A percentile compares a stretch with the other conserved stretches of the same genome.
phyloP scores from a whole-genome alignment of 2,797 vertebrate genomes.

The Clamator glandarius region DNA sequence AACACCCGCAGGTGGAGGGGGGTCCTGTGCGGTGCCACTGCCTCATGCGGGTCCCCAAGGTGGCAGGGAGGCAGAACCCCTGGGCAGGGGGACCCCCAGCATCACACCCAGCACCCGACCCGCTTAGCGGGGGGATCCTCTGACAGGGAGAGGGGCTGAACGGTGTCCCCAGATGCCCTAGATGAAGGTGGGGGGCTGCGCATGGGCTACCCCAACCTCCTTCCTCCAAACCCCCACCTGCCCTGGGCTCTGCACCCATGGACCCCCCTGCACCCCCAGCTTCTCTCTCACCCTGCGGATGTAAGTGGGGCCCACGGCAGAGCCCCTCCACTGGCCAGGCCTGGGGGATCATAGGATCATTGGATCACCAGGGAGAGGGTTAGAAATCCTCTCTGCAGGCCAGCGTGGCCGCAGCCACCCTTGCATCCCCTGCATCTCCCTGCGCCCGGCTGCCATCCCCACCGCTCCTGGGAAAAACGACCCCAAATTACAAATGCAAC shows the following conservation, averaged over 20 bases:
- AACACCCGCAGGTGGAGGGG: neutral
- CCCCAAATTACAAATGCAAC: constrained; percentile 14
- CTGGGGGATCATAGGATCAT: neutral
- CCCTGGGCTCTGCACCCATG: neutral
- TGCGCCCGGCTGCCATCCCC: neutral
- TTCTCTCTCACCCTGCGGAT: neutral
- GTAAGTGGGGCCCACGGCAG: neutral
- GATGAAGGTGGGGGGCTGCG: neutral
- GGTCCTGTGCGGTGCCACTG: neutral
- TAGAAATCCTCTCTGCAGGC: neutral
- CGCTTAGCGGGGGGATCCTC: neutral
- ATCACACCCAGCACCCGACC: neutral
- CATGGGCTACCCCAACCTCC: neutral
- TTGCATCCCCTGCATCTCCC: neutral
- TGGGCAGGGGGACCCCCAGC: neutral
- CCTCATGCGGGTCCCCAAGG: fast-evolving
- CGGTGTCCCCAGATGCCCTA: neutral
- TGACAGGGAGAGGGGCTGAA: neutral
- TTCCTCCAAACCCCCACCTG: neutral
- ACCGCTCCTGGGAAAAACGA: constrained; percentile 6
- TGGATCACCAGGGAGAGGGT: too few relatives aligned
- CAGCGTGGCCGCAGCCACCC: fast-evolving
- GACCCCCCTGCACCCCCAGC: fast-evolving
- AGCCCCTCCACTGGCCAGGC: neutral
- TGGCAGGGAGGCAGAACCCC: neutral